Evolutionary conservation across 2,113 vertebrate genomes (phyloP), one percentile per base, ranked within the genome.

Genomic region (Heliornis fulica): DNA sequence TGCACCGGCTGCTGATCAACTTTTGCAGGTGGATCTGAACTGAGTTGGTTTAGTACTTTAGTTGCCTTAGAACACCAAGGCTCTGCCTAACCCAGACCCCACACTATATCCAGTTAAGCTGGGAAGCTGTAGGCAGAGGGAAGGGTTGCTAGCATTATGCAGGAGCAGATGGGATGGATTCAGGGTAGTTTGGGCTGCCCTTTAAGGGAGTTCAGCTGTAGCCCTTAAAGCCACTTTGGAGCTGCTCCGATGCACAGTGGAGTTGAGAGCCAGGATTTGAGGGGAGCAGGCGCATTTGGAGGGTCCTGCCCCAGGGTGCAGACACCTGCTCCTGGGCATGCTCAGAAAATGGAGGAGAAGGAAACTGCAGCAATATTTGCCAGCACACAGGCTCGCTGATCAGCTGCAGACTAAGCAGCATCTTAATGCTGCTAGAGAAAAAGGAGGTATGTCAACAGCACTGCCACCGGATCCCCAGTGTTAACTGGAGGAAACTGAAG

Each of bases 401-500:
- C 84, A 53, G 61, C 84, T 83, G 85, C 64, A 23, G 46, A 13
- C 28, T 31, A 6, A 80, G 16, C 78, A 91, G 74, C 87, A 80
- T 5, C 71, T 85, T 69, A 75, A 79, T 40, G 3, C 79, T 48
- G 85, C 71, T 26, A 32, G 68, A 53, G 90, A 89, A 60, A 80
- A 90, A 71, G 45, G 40, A 92, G 77, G 64, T 88, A 50, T 40
- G 92, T 93, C 94, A 90, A 90, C 92, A 95, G 90, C 90, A 43
- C 28, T 79, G 96, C 94, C 92, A 97, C 72, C n/a, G 5, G 96
- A 96, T 97, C 95, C 91, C 43, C 53, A 3, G 65, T 1, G 7
- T 72, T 64, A 89, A 54, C 61, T 5, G 25, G 53, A 53, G 94
- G 92, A 97, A 97, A 96, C 93, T 50, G 83, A 93, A 96, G 94